Percentiles rank a stretch among this genome's conserved stretches.
Evolutionary conservation across 2,888 invertebrate genomes (phyloP).

Genomic region (Prosopocoilus inquinatus): DNA sequence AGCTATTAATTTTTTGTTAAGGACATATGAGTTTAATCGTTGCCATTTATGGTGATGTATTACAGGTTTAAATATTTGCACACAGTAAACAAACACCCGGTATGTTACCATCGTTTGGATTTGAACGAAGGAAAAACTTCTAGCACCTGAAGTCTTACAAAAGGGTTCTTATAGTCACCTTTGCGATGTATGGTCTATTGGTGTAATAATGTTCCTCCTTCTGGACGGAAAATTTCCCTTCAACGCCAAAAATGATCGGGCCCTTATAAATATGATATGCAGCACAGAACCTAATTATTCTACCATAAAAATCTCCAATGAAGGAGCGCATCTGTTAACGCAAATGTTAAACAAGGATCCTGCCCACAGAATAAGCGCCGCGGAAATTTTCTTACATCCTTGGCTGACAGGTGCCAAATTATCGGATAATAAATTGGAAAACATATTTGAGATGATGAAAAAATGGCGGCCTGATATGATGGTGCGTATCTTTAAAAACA

Average conservation of each 20-base stretch:
- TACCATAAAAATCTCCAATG: constrained; percentile 24
- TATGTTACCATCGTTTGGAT: neutral
- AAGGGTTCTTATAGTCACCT: constrained; percentile 57
- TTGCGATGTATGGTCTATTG: constrained; percentile 61
- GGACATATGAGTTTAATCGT: too few species aligned
- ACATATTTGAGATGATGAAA: constrained; percentile 52
- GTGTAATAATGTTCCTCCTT: constrained; percentile 56
- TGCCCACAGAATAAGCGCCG: constrained; percentile 54
- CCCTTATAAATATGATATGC: constrained; percentile 42
- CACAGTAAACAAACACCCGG: constrained; percentile 1
- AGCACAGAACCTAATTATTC: constrained; percentile 37
- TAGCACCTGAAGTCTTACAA: constrained; percentile 59
- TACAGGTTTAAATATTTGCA: too few species aligned
- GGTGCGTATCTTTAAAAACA: constrained; percentile 24
- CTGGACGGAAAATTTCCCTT: constrained; percentile 48
- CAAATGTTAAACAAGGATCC: constrained; percentile 55
- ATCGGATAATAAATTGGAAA: constrained; percentile 33
- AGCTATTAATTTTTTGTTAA: too few species aligned
- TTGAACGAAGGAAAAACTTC: constrained; percentile 14
- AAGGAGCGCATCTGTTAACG: constrained; percentile 50
- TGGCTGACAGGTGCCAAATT: constrained; percentile 44
- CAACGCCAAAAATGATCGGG: constrained; percentile 37
- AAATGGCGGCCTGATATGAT: constrained; percentile 46
- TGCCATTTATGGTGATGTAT: too few species aligned
- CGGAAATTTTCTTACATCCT: constrained; percentile 53